Evolutionary conservation across 2,797 vertebrate genomes (phyloP), one percentile per base, ranked within the genome.

Genomic region (Aldrovandia affinis): DNA sequence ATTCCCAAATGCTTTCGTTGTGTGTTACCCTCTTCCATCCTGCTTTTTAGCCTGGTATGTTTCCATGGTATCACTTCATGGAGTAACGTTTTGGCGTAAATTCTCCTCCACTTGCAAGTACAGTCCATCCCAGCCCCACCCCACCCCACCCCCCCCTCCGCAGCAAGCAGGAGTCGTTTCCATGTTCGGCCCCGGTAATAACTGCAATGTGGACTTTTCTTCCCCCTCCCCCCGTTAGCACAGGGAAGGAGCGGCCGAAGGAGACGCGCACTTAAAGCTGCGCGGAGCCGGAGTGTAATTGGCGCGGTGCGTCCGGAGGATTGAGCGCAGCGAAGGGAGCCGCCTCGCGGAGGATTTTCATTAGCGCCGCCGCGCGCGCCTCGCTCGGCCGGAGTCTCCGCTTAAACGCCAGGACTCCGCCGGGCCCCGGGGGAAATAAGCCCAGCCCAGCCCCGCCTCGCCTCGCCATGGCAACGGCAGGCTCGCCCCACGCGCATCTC

Each of bases 241-340:
- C 39, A 15, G 54, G n/a, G n/a, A 14, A 9, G 42, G 7, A 15
- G 10, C 33, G 39, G 22, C 39, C 14, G 28, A 47, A 68, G 81
- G 61, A 30, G 81, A 20, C 42, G 6, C 10, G 39, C 7, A 47
- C 39, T 68, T 33, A 33, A 10, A 30, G 39, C 59, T 10, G 63
- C 68, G n/a, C 28, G 89, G 92, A 90, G 92, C 93, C 89, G 88
- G 84, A 89, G 88, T 92, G 89, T 95, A 94, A 94, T 93, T 94
- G 95, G 93, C 92, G 91, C 92, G 92, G 87, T 87, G 3, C 88
- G 92, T 95, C 94, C 94, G 93, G 95, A 95, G 94, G 91, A 94
- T 94, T 94, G 92, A 92, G 93, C 93, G 93, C 94, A 94, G 95
- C 95, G 92, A 95, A 93, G 93, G 94, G 91, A 92, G 94, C 94